Conservation (phyloP, 2,888 invertebrate genomes). For the Ashinkailepas kermadecensis region DNA sequence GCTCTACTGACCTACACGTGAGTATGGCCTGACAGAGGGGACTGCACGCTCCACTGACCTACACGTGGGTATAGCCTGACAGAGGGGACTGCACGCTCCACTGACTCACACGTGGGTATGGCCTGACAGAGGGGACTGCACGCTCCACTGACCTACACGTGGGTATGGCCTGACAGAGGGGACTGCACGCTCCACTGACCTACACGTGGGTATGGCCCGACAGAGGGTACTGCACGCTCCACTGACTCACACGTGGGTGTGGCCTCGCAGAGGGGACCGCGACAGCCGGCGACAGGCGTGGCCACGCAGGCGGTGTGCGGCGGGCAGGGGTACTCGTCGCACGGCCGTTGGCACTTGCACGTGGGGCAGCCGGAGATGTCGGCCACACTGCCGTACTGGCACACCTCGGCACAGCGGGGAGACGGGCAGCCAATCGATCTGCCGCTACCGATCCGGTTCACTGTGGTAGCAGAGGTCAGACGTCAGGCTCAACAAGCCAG, state of each 20-base stretch:
- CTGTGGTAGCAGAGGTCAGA: neutral
- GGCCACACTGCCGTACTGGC: constrained; percentile 74
- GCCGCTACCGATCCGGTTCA: neutral
- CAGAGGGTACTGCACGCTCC: too few species aligned
- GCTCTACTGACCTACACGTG: too few species aligned
- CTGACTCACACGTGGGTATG: too few species aligned
- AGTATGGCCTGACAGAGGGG: too few species aligned
- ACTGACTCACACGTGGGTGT: constrained; percentile 63
- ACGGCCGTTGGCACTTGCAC: constrained; percentile 78
- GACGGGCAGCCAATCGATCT: constrained; percentile 7
- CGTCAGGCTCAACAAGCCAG: neutral
- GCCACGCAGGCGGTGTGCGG: constrained; percentile 63
- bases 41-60: too few species aligned
- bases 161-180: too few species aligned
- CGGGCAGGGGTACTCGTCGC: constrained; percentile 56
- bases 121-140: too few species aligned
- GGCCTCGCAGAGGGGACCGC: constrained; percentile 56
- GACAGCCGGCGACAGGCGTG: constrained; percentile 53
- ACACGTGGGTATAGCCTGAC: too few species aligned
- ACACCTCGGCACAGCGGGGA: constrained; percentile 65
- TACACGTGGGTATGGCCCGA: too few species aligned
- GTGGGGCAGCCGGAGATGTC: constrained; percentile 65
- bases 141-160: too few species aligned
- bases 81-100: too few species aligned
- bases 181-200: too few species aligned